Percentiles rank a stretch among this genome's conserved stretches.
Conservation (phyloP, 2,888 invertebrate genomes). For the Synergus umbraculus region DNA sequence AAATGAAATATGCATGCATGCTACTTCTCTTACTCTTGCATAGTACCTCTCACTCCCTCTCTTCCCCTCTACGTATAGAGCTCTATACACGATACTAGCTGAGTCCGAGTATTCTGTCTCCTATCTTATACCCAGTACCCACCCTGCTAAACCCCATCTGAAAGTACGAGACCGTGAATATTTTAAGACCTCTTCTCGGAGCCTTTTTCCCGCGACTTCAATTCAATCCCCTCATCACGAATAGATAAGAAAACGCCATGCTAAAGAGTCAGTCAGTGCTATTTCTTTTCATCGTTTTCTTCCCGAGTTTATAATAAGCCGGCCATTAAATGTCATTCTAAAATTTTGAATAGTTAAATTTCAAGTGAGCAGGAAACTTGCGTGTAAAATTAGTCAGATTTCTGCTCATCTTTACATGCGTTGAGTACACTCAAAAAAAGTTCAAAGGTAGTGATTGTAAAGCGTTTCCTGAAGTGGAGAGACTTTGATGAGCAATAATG, state of each 20-base stretch:
- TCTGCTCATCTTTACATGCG: neutral
- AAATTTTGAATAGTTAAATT: neutral
- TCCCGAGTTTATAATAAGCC: neutral
- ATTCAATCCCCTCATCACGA: constrained; percentile 36
- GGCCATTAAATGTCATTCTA: neutral
- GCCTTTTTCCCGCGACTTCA: constrained; percentile 44
- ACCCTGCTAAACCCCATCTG: constrained; percentile 45
- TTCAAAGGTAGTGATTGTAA: constrained; percentile 30
- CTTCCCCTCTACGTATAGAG: neutral
- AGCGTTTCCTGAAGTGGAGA: constrained; percentile 21
- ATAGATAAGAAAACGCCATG: constrained; percentile 28
- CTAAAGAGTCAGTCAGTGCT: constrained; percentile 4
- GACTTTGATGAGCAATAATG: constrained; percentile 35
- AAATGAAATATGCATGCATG: constrained; percentile 57
- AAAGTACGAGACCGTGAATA: constrained; percentile 47
- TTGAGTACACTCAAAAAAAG: constrained; percentile 29
- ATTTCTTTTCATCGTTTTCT: constrained; percentile 20
- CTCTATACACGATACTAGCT: constrained; percentile 10
- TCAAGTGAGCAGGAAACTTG: neutral
- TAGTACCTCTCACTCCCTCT: constrained; percentile 4
- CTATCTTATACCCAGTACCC: constrained; percentile 18
- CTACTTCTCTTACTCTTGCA: constrained; percentile 1
- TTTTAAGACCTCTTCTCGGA: constrained; percentile 48
- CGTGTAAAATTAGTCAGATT: neutral
- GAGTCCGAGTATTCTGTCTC: constrained; percentile 10